A percentile compares a stretch with the other conserved stretches of the same genome.
Conservation (phyloP, 2,113 vertebrate genomes). For the Onychostruthus taczanowskii region DNA sequence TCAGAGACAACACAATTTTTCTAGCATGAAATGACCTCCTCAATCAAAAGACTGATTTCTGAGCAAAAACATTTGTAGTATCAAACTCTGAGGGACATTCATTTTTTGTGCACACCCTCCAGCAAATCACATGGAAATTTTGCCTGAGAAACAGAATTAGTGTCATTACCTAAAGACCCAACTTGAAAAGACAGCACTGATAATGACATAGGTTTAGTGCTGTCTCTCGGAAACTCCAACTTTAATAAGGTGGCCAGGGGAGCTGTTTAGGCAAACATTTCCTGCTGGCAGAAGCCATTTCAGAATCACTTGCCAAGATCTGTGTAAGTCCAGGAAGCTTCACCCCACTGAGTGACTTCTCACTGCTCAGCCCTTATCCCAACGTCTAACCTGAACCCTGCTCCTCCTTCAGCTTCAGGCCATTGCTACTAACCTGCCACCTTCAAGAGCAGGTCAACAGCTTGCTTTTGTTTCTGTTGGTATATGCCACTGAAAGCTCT, state of each 20-base stretch:
- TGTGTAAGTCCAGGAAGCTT: neutral
- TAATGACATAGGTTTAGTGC: neutral
- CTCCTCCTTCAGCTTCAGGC: neutral
- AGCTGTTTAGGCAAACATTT: neutral
- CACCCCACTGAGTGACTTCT: neutral
- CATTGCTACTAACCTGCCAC: neutral
- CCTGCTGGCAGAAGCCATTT: neutral
- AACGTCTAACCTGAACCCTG: neutral
- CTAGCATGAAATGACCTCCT: neutral
- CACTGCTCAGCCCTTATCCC: neutral
- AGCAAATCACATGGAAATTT: neutral
- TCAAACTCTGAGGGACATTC: rapidly evolving
- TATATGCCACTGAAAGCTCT: neutral
- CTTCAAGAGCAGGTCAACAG: neutral
- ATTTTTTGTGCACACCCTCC: neutral
- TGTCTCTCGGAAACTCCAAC: neutral
- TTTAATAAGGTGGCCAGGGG: neutral
- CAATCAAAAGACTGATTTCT: neutral
- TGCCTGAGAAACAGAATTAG: neutral
- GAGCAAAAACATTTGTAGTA: neutral
- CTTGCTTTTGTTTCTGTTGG: neutral
- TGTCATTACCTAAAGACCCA: neutral
- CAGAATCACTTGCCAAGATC: rapidly evolving
- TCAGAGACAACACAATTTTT: neutral
- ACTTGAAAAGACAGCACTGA: neutral